Evolutionary conservation across 2,113 vertebrate genomes (phyloP), one percentile per base, ranked within the genome.

Genomic region (Pimephales promelas): DNA sequence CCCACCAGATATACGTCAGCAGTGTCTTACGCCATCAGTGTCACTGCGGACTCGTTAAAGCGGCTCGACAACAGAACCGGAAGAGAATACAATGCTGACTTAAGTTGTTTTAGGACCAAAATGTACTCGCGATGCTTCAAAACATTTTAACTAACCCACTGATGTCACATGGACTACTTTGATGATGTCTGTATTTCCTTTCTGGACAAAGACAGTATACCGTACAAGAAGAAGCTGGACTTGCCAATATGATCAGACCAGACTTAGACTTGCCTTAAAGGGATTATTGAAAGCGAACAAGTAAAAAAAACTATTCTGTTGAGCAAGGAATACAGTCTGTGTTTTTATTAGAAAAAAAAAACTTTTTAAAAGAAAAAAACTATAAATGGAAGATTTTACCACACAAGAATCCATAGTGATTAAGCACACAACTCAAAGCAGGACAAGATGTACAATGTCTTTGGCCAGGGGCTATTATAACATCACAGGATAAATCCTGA

Each of bases 261-360:
- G 57, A 56, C 16, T 56, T 56, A 22, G 5, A 56, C 7, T 56
- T 6, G 18, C 20, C 54, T 57, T 57, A 57, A 24, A 24, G 57
- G 22, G n/a, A 59, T n/a, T n/a, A 43, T 70, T 43, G 36, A 2
- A 43, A 70, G 9, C 0, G 4, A 43, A 71, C 22, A 45, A 5
- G 68, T 45, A 71, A 71, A 70, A 22, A n/a, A 4, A 36, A 0
- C 8, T 8, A n/a, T 22, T n/a, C 9, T 26, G 57, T 10, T 13
- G 10, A 61, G 10, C 9, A 40, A 22, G 2, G 22, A 70, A 20
- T 45, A 43, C 11, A 24, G 10, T 43, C 68, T 45, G 40, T 90
- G 83, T 79, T 90, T 91, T 90, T 88, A 91, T 84, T 76, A 36
- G 57, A 70, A 64, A 83, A 86, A n/a, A n/a, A n/a, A n/a, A n/a